These are phyloP conservation scores for Stigmatopora nigra DNA, from an alignment of 2,113 vertebrate species.

Conservation along the genomic window DNA sequence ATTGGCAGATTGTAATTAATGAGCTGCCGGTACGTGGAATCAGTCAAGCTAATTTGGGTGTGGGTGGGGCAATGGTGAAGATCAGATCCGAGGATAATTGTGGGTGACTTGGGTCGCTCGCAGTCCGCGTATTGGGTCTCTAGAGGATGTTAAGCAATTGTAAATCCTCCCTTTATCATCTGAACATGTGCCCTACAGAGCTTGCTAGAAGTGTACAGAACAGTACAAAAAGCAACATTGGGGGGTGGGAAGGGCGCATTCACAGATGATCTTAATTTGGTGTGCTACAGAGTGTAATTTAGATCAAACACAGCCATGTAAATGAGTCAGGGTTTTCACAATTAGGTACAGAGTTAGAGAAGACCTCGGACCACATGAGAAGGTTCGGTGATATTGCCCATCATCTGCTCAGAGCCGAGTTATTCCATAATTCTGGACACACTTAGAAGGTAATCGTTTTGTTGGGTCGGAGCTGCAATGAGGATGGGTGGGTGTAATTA, in stretches of 20 bases:
- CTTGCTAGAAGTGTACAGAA: slow-evolving; percentile 58
- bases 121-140: slow-evolving; percentile 73
- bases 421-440: slow-evolving; percentile 4
- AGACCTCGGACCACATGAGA: slow-evolving; percentile 84
- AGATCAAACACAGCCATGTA: slow-evolving; percentile 99
- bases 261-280: slow-evolving; percentile 99
- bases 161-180: slow-evolving; percentile 82
- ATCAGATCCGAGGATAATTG: slow-evolving; percentile 68
- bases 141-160: slow-evolving; percentile 82
- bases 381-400: slow-evolving; percentile 79
- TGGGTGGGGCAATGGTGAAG: slow-evolving; percentile 40
- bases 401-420: slow-evolving; percentile 38
- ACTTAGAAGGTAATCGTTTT: slow-evolving; percentile 3
- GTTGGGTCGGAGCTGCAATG: slow-evolving; percentile 46
- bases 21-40: slow-evolving; percentile 49
- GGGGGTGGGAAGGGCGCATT: slow-evolving; percentile 66
- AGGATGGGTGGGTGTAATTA: slow-evolving; percentile 38
- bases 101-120: slow-evolving; percentile 71
- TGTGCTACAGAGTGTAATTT: slow-evolving; percentile 99
- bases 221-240: slow-evolving; percentile 39
- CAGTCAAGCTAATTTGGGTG: slow-evolving; percentile 58
- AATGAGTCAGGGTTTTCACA: slow-evolving; percentile 98
- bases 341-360: slow-evolving; percentile 80
- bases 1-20: slow-evolving; percentile 64
- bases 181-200: slow-evolving; percentile 95